Conservation (phyloP, 2,888 invertebrate species). For the Gymnoscelis rufifasciata region DNA sequence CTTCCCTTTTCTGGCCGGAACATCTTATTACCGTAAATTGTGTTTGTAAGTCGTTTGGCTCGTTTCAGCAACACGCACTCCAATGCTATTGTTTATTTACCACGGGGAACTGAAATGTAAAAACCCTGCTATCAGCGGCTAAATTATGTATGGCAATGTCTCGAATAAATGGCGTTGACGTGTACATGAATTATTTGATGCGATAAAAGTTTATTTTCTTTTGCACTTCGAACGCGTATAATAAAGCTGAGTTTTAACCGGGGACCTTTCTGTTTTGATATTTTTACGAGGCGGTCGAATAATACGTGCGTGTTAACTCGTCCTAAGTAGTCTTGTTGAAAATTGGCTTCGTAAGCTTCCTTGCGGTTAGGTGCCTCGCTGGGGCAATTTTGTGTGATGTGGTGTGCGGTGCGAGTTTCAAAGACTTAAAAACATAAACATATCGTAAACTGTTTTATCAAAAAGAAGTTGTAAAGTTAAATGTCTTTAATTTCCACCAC, state of each 20-base stretch:
- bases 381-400: slow-evolving; percentile 10
- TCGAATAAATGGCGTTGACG: slow-evolving; percentile 24
- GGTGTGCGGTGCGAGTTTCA: slow-evolving; percentile 1
- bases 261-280: slow-evolving; percentile 21
- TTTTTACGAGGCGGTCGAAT: slow-evolving; percentile 22
- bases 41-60: slow-evolving; percentile 13
- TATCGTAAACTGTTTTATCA: slow-evolving; percentile 1
- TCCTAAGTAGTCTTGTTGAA: slow-evolving; percentile 26
- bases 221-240: slow-evolving; percentile 22
- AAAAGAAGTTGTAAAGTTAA: not conserved
- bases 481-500: no score
- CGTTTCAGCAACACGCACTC: slow-evolving; percentile 20
- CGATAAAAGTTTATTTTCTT: slow-evolving; percentile 23
- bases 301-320: slow-evolving; percentile 19
- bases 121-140: slow-evolving; percentile 32
- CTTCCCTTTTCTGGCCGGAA: not conserved
- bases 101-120: slow-evolving; percentile 31
- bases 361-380: slow-evolving; percentile 10
- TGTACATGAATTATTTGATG: slow-evolving; percentile 27
- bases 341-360: slow-evolving; percentile 26
- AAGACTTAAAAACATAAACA: not conserved
- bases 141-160: slow-evolving; percentile 31
- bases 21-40: slow-evolving; percentile 4
- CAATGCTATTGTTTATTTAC: slow-evolving; percentile 31
- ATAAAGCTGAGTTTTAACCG: slow-evolving; percentile 19